Base-by-base conservation (phyloP, 1,140 invertebrate genomes). In the Drosophila lowei region DNA sequence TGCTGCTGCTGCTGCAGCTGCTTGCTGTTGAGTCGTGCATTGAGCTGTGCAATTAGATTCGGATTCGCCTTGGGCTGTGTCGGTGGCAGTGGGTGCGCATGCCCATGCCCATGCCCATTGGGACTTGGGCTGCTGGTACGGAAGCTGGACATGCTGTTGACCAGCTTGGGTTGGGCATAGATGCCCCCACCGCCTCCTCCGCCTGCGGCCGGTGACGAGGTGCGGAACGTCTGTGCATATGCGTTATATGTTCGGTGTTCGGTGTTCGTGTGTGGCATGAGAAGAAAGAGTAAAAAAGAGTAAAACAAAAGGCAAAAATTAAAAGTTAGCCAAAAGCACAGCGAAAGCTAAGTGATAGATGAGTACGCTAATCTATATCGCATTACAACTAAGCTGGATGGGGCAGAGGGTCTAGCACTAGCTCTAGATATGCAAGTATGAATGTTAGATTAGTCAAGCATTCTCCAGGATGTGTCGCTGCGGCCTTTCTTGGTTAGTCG, bases 91-190 rank as follows among this genome's bases (percentile, higher is more conserved):
- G 74, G 66, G 54, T 88, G 85, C n/a, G 89, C 83, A 57, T 88
- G 81, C 15, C 84, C 83, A 50, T 90, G 84, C 18, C 84, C 83
- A 59, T 88, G 81, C 15, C 84, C 83, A 48, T 90, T 90, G 1
- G 89, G 79, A 65, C 79, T 83, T 46, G 90, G 84, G 72, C 86
- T 86, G 55, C 77, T 72, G 58, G 84, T 83, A 71, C 90, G 86
- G 67, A 91, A 91, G 57, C 90, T 91, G 52, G 90, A 91, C 88
- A 91, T 90, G 77, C 72, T 91, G 57, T 65, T 88, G 38, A 91
- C 72, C 60, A 91, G 59, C 57, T 91, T 91, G 18, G 90, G 90
- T 62, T 91, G 90, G 46, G 90, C 90, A 76, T 91, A 91, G 56
- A 91, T 90, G 74, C 89, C 23, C 23, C 23, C 78, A 38, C 76